Evolutionary conservation across 2,797 vertebrate genomes (phyloP).

Genomic region (Phoebastria nigripes): DNA sequence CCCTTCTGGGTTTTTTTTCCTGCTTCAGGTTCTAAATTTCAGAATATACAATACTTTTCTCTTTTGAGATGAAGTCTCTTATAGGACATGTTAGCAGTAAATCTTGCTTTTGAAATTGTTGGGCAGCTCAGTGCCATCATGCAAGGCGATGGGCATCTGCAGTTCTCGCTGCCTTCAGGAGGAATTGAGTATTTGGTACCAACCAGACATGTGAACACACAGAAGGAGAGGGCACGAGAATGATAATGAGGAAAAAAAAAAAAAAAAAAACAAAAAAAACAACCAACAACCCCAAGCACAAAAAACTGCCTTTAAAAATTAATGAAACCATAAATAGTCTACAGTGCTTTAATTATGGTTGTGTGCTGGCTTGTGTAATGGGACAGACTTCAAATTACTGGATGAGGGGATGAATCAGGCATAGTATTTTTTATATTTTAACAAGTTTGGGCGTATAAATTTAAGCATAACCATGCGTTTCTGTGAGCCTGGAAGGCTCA

Average conservation of each 20-base stretch:
- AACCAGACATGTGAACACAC: rapidly evolving
- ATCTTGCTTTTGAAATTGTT: not conserved
- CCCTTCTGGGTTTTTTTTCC: not conserved
- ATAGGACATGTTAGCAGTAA: rapidly evolving
- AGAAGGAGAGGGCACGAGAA: not conserved
- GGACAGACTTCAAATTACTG: not conserved
- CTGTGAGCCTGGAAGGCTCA: not conserved
- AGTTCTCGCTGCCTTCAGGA: not conserved
- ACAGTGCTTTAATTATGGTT: not conserved
- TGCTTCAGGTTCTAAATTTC: not conserved
- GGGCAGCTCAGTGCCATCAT: not conserved
- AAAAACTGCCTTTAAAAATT: not conserved
- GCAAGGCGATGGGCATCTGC: not conserved
- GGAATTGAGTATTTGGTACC: not conserved
- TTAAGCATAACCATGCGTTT: not conserved
- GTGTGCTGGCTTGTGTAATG: not conserved
- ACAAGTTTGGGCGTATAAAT: not conserved
- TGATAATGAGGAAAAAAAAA: not conserved
- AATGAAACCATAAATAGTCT: not conserved
- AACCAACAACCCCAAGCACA: not conserved
- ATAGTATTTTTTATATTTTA: not conserved
- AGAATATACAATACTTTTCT: not conserved
- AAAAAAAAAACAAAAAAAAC: not conserved
- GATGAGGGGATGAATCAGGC: not conserved
- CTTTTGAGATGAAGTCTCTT: not conserved